A percentile compares a stretch with the other conserved stretches of the same genome.
phyloP scores from a whole-genome alignment of 2,113 vertebrate species.

The Pygoscelis antarcticus region DNA sequence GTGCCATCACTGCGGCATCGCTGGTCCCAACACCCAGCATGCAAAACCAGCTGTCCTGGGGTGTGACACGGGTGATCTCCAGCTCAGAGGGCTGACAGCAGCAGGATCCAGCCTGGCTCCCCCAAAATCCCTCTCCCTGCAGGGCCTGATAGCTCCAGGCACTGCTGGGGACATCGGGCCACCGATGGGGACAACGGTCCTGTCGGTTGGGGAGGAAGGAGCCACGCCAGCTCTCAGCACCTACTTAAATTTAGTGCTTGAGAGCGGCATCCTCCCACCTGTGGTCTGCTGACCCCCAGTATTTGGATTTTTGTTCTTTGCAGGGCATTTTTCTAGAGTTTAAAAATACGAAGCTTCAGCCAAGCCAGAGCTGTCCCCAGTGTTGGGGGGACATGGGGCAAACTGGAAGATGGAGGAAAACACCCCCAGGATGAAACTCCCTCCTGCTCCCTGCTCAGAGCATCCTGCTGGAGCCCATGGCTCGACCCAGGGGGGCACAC shows the following conservation, averaged over 20 bases:
- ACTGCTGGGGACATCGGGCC: neutral
- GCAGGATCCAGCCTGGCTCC: neutral
- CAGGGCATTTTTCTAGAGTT: neutral
- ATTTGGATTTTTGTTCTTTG: neutral
- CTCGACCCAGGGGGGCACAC: neutral
- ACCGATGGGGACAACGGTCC: fast-evolving
- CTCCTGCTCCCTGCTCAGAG: neutral
- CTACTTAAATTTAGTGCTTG: neutral
- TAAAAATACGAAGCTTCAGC: neutral
- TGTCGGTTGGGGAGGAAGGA: fast-evolving
- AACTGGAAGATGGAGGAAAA: neutral
- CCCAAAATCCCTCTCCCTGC: neutral
- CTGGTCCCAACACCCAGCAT: neutral
- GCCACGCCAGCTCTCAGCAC: neutral
- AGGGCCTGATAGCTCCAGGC: neutral
- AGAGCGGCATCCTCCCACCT: neutral
- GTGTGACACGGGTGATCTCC: neutral
- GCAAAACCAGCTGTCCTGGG: fast-evolving
- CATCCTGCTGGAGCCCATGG: neutral
- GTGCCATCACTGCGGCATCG: fast-evolving
- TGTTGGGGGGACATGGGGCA: no score
- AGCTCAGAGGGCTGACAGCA: neutral
- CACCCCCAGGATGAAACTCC: fast-evolving
- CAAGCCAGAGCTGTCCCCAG: neutral
- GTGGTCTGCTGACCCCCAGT: fast-evolving